These are phyloP conservation scores for Xyrichtys novacula DNA, from an alignment of 2,797 vertebrate species.

Conservation along the genomic window DNA sequence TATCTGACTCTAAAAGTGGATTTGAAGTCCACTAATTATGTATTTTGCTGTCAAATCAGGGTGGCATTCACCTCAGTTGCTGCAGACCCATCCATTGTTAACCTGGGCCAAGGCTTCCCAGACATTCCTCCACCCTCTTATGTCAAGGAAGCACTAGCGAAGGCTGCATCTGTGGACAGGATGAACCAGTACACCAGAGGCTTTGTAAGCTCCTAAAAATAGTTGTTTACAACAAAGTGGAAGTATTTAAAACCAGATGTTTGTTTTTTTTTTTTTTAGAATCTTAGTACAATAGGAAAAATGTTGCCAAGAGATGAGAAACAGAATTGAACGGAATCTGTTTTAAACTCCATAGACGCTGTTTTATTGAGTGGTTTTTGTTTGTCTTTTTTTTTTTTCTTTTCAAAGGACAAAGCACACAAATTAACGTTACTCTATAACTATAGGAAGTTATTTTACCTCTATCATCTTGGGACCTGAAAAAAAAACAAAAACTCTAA, in stretches of 20 bases:
- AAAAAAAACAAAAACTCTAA: too few species aligned
- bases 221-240: background rate
- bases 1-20: background rate
- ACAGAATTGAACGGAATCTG: background rate
- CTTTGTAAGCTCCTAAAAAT: constrained; percentile 88
- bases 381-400: background rate
- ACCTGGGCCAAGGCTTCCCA: constrained; percentile 94
- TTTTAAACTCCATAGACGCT: background rate
- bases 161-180: constrained; percentile 84
- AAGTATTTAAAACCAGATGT: background rate
- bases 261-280: background rate
- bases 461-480: too few species aligned
- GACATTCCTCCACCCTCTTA: constrained; percentile 93
- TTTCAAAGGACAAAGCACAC: too few species aligned
- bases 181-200: constrained; percentile 96
- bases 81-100: constrained; percentile 91
- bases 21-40: background rate
- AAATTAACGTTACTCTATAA: too few species aligned
- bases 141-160: constrained; percentile 89
- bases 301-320: background rate
- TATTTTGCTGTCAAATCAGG: constrained; percentile 76
- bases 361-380: background rate
- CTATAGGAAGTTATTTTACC: too few species aligned
- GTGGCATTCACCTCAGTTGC: constrained; percentile 91
- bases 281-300: background rate